Percentiles rank a stretch among this genome's conserved stretches.
Conservation (phyloP, 2,113 vertebrate genomes). For the Helogale parvula region DNA sequence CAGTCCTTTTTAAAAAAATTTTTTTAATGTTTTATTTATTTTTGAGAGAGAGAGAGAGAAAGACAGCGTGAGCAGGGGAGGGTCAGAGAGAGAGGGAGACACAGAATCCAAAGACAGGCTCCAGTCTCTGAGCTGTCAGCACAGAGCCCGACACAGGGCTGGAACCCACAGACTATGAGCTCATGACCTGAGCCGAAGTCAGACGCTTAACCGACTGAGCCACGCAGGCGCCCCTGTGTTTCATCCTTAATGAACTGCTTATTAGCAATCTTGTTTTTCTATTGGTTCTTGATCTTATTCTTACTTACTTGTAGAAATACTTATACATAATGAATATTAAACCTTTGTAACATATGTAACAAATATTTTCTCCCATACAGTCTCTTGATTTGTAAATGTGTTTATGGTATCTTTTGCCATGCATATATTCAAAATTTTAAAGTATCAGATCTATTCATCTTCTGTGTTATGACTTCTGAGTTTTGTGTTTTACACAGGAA, state of each 20-base stretch:
- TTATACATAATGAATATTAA: neutral
- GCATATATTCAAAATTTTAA: constrained; percentile 4
- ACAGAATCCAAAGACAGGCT: no score
- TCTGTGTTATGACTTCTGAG: neutral
- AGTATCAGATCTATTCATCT: constrained; percentile 4
- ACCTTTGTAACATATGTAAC: neutral
- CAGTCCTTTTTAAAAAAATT: neutral
- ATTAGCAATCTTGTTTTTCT: constrained; percentile 6
- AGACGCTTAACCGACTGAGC: no score
- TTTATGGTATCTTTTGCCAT: neutral
- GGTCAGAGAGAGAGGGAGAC: no score
- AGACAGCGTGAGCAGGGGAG: no score
- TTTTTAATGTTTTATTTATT: no score
- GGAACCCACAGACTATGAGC: no score
- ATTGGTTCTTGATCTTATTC: neutral
- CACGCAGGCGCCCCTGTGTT: neutral
- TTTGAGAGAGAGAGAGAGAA: no score
- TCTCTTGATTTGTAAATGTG: constrained; percentile 35
- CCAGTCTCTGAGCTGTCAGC: no score
- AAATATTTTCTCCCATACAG: constrained; percentile 6
- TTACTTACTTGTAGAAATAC: constrained; percentile 33
- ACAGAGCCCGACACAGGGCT: no score
- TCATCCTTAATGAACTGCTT: neutral
- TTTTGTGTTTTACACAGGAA: constrained; percentile 35
- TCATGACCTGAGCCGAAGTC: no score